Base-by-base conservation (phyloP, 2,888 invertebrate genomes). In the Drosophila birchii region DNA sequence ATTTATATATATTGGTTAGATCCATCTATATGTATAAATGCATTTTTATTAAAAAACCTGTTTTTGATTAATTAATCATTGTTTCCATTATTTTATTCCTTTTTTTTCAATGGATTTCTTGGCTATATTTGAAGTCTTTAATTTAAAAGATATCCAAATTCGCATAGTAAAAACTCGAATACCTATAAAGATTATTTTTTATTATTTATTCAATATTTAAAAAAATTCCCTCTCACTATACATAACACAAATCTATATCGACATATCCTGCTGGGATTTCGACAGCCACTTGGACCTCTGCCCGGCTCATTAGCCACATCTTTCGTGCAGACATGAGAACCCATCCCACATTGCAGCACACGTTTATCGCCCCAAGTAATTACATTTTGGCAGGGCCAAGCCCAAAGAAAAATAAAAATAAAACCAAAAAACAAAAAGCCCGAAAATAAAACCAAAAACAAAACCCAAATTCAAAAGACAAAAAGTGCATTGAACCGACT, bases 321-420 rank as follows among this genome's bases (percentile, higher is more conserved):
- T 78, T 69, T 78, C 82, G 68, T 85, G 84, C 71, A 64, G 83
- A 81, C 83, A 75, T 75, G 68, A 18, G 2, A 36, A 26, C 53
- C 49, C 43, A 29, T 29, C 32, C 49, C 32, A 36, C 69, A 49
- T 36, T 69, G 58, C 58, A 43, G 58, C 58, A 43, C 72, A 59
- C 72, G 43, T 51, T 71, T 71, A 58, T 57, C 49, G 63, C 60
- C 70, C 57, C 55, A 68, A 81, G 86, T 87, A 84, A 84, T 84
- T 88, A 79, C 88, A 71, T 89, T 87, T 87, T 73, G 82, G 83
- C 89, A 60, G 62, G n/a, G 76, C 76, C 79, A 78, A 85, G 86
- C 88, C 88, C 88, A 74, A 32, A 70, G 63, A 26, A 70, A 67
- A 26, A 44, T 60, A 63, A 49, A 58, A 7, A 23, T 1, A 20